These are phyloP conservation scores for Lottia scabra DNA, from an alignment of 2,888 invertebrate genomes.

Conservation along the genomic window DNA sequence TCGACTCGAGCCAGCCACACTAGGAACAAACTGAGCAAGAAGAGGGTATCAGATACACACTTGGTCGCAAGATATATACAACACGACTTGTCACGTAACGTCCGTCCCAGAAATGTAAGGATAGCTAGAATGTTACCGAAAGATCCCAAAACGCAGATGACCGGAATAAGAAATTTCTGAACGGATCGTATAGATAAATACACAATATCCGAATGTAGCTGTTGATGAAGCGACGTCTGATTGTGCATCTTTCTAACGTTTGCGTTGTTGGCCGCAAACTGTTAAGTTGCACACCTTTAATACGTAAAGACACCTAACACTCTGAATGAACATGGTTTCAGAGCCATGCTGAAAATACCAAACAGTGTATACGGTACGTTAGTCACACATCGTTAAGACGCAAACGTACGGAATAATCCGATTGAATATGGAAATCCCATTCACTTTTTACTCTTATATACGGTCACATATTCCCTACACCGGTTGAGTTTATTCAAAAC, in stretches of 20 bases:
- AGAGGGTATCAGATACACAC: constrained; percentile 83
- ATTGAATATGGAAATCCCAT: too few species aligned
- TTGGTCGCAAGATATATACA: constrained; percentile 83
- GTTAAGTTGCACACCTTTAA: too few species aligned
- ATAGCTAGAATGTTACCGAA: constrained; percentile 82
- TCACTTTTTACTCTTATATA: too few species aligned
- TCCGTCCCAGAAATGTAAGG: constrained; percentile 80
- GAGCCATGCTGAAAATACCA: too few species aligned
- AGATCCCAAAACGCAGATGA: constrained; percentile 78
- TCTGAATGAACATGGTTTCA: too few species aligned
- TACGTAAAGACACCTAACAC: too few species aligned
- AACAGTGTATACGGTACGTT: too few species aligned
- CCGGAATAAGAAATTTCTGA: constrained; percentile 72
- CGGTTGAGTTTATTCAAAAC: too few species aligned
- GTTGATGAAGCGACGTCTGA: not conserved
- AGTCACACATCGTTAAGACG: too few species aligned
- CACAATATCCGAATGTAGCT: not conserved
- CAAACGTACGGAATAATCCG: too few species aligned
- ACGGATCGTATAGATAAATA: constrained; percentile 7
- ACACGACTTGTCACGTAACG: constrained; percentile 80
- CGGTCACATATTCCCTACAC: too few species aligned
- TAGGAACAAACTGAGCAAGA: constrained; percentile 77
- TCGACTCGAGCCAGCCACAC: constrained; percentile 48
- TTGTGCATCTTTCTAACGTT: not conserved
- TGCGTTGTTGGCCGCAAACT: too few species aligned